Base-by-base conservation (phyloP, 2,888 invertebrate genomes). In the Drosophila macrospina region DNA sequence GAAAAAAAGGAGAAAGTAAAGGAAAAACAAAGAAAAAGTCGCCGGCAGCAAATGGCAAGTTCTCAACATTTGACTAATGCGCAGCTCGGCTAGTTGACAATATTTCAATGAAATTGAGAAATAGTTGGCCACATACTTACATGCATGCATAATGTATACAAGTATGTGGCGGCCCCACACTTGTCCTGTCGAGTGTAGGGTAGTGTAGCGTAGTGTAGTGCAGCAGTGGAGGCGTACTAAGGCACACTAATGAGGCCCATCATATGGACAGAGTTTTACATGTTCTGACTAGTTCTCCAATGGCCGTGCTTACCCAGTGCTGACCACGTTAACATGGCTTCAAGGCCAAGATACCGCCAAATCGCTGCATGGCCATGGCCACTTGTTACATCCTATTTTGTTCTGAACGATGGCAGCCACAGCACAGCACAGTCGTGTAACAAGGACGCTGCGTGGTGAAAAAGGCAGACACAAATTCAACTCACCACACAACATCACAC, bases 361-460 rank as follows among this genome's bases (percentile, higher is more conserved):
- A 56, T 51, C 54, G 54, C 62, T 13, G 44, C 70, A 63, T 60
- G 59, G 48, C 48, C 63, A 60, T 47, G 65, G 71, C 73, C 89
- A 89, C 83, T 88, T 89, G 89, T 89, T 89, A 82, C 83, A 68
- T 66, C 57, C 69, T 50, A 59, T 36, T 34, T 13, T 36, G 44
- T 26, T 15, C 30, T 45, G 37, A 48, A 44, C 41, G 61, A 51
- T 34, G 34, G 30, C 63, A 56, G 13, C 50, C 48, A 48, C 8
- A 10, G 15, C 48, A 48, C 8, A 10, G 15, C 15, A 24, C 8
- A 6, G 32, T 7, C 42, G 47, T 45, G 26, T 24, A 30, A 47
- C 39, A 60, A 69, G 69, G 59, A 57, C 45, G 5, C 16, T 20
- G 50, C 36, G 59, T 75, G 87, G 56, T 78, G 78, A 64, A 57